Conservation (phyloP, 2,113 vertebrate genomes). For the Motacilla alba region DNA sequence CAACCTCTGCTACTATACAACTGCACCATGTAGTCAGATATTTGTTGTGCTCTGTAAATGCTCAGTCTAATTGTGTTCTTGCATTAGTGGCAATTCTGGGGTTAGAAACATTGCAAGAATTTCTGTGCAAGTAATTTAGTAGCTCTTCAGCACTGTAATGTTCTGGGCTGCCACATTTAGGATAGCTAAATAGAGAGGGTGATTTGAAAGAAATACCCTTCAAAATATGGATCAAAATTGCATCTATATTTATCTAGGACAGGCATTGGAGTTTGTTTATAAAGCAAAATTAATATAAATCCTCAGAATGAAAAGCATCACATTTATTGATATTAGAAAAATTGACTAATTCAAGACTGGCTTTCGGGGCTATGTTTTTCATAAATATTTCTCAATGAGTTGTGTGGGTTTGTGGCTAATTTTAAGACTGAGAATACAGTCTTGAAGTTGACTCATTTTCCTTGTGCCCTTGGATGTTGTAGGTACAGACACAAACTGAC, state of each 20-base stretch:
- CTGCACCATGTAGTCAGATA: neutral
- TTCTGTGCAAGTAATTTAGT: constrained; percentile 18
- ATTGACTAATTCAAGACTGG: neutral
- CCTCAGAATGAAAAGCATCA: neutral
- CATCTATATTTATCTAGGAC: constrained; percentile 1
- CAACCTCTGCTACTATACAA: neutral
- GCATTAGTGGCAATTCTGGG: neutral
- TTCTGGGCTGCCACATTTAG: constrained; percentile 57
- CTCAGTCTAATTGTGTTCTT: neutral
- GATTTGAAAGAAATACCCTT: constrained; percentile 39
- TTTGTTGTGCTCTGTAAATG: neutral
- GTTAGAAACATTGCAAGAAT: constrained; percentile 20
- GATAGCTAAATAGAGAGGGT: constrained; percentile 61
- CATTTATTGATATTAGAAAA: neutral
- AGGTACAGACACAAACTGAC: accelerated
- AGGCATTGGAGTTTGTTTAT: neutral
- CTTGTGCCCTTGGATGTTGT: neutral
- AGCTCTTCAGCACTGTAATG: neutral
- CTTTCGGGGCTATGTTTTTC: neutral
- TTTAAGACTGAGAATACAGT: neutral
- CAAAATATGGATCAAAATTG: constrained; percentile 11
- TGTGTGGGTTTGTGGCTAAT: neutral
- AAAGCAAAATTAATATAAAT: neutral
- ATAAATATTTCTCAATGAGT: neutral
- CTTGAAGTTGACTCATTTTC: neutral